These are phyloP conservation scores for Myotis davidii DNA, from an alignment of 2,113 vertebrate species.

Conservation along the genomic window DNA sequence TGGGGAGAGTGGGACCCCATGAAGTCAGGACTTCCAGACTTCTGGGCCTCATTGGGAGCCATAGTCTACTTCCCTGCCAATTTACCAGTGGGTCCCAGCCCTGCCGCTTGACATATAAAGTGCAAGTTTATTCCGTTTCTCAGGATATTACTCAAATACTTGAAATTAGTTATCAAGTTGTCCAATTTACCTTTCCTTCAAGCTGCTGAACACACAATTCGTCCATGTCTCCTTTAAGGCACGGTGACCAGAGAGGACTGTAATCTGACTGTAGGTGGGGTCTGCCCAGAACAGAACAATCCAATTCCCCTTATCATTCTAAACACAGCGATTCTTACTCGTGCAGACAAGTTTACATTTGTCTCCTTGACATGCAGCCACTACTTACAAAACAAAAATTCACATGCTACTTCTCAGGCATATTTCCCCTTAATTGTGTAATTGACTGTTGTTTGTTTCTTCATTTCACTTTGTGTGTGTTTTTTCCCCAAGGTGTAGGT, in stretches of 20 bases:
- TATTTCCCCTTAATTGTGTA: background rate
- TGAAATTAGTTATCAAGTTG: background rate
- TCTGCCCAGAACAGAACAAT: background rate
- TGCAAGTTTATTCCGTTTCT: background rate
- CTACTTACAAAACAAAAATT: background rate
- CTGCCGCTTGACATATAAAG: background rate
- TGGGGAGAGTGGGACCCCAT: fast-evolving
- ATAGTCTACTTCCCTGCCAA: background rate
- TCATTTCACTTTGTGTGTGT: background rate
- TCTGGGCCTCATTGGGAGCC: background rate
- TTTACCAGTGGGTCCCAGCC: background rate
- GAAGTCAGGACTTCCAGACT: background rate
- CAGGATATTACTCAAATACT: background rate
- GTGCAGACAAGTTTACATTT: background rate
- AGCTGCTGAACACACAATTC: background rate
- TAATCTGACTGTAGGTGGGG: background rate
- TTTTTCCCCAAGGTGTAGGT: background rate
- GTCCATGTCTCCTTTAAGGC: background rate
- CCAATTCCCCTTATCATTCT: background rate
- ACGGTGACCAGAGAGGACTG: background rate
- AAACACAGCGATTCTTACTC: background rate
- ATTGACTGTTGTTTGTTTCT: background rate
- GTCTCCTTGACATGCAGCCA: background rate
- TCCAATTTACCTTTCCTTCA: background rate
- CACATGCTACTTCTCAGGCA: background rate